phyloP scores from a whole-genome alignment of 2,113 vertebrate species.

The Catharus bicknelli region DNA sequence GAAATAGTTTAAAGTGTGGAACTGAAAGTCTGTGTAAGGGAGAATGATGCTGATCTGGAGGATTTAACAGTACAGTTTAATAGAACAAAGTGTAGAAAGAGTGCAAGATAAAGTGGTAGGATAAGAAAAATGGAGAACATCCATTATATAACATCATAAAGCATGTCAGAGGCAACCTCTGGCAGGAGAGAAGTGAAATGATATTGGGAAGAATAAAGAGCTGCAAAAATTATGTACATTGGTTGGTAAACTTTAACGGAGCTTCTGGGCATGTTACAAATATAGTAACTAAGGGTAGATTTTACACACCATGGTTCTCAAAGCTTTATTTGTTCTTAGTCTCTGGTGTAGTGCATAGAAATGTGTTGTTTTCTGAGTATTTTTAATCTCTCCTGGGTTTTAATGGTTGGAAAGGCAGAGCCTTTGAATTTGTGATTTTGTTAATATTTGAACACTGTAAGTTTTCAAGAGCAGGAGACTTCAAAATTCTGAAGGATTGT shows the following conservation, averaged over 20 bases:
- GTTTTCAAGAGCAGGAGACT: neutral
- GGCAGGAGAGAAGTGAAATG: neutral
- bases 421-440: neutral
- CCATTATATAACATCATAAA: neutral
- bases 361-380: neutral
- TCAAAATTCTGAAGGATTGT: neutral
- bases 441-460: neutral
- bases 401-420: neutral
- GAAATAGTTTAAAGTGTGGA: neutral
- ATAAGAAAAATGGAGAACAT: neutral
- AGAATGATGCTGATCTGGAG: neutral
- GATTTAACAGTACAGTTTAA: neutral
- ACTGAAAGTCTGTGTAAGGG: neutral
- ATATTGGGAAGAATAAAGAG: neutral
- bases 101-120: neutral
- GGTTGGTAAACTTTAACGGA: neutral
- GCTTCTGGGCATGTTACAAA: neutral
- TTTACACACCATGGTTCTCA: neutral
- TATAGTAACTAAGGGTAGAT: neutral
- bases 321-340: neutral
- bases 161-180: neutral
- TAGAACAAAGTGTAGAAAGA: neutral
- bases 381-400: neutral
- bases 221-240: neutral
- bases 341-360: neutral